Base-by-base conservation (phyloP, 2,113 vertebrate genomes). In the Hyperopisus bebe region DNA sequence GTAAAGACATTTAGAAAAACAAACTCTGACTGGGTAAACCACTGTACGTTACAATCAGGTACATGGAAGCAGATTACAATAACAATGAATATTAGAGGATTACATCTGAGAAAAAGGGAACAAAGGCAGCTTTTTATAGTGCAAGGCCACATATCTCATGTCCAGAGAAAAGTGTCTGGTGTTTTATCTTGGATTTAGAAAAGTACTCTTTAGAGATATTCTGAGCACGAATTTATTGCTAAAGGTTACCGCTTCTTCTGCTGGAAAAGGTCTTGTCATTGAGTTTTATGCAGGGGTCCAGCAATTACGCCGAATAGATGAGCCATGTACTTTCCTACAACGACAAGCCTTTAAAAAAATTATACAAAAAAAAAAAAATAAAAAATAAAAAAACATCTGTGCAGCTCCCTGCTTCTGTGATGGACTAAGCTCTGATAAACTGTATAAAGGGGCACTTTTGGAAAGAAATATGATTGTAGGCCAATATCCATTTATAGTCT, bases 381-480 rank as follows among this genome's bases (percentile, higher is more conserved):
- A 51, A 9, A 44, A 50, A 27, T 17, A 35, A 2, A 51, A 9
- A 44, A 50, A 27, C 27, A 35, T 87, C 48, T 87, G n/a, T 55
- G 50, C 17, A 42, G 31, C 86, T 2, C 31, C 19, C 19, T 88
- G 55, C 87, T 21, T 88, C 11, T 4, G 55, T 62, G 39, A 62
- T 21, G 55, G 9, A 3, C 87, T 66, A 62, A 42, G 35, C 87
- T 46, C 87, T 31, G 35, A 62, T 88, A 62, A 88, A 88, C 87
- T 88, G 55, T 88, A 42, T 39, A 88, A 62, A 44, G 55, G 53
- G 15, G 8, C 46, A 17, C 31, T 88, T 39, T 44, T 88, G 86
- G 86, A n/a, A 88, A 62, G 55, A 88, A 88, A 88, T 62, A 62
- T 88, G 87, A 88, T 62, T 88, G 55, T 44, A 66, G 87, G 39